A percentile compares a stretch with the other conserved stretches of the same genome.
Conservation (phyloP, 2,113 vertebrate species). For the Rhegmatorhina hoffmannsi region DNA sequence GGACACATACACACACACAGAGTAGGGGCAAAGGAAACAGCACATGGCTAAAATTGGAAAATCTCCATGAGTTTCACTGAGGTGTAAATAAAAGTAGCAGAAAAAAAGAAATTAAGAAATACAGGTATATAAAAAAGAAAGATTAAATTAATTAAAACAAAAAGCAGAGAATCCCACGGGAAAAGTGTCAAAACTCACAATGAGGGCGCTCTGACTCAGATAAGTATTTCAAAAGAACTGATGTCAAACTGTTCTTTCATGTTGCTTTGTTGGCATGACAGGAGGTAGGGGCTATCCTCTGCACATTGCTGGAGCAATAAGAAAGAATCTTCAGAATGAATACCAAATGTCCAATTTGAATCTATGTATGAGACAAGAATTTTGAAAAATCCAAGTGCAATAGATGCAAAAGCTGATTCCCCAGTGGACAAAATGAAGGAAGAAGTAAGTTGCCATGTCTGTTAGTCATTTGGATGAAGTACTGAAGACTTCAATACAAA, state of each 20-base stretch:
- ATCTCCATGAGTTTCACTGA: background rate
- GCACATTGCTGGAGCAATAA: background rate
- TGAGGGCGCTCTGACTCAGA: background rate
- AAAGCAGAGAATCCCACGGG: background rate
- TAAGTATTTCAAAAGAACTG: background rate
- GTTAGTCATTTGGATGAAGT: background rate
- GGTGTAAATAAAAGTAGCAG: background rate
- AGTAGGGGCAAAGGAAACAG: background rate
- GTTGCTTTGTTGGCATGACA: background rate
- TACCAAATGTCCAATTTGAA: background rate
- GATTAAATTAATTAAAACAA: background rate
- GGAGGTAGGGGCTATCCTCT: background rate
- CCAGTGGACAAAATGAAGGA: background rate
- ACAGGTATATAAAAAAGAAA: background rate
- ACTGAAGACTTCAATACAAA: background rate
- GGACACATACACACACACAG: background rate
- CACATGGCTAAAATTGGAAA: background rate
- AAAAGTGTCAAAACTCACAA: background rate
- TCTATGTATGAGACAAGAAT: background rate
- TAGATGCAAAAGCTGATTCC: background rate
- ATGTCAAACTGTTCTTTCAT: background rate
- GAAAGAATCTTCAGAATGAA: background rate
- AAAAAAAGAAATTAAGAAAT: background rate
- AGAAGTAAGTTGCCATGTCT: background rate
- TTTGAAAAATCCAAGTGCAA: background rate